Evolutionary conservation across 2,888 invertebrate species (phyloP).

Genomic region (Chrysolina oricalcia): DNA sequence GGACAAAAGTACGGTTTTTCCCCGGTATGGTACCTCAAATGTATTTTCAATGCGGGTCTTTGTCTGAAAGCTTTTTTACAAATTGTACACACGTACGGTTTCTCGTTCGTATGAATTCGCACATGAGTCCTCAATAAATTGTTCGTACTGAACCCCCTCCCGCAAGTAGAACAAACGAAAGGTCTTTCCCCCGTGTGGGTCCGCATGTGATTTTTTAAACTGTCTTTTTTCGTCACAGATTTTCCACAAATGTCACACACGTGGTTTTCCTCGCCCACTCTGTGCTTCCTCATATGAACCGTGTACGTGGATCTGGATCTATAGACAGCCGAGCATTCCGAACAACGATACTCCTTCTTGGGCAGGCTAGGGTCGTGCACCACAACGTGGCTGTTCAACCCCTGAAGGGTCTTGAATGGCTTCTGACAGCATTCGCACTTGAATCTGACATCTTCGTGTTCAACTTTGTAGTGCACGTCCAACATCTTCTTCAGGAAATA

Average conservation of each 20-base stretch:
- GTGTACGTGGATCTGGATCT: constrained; percentile 40
- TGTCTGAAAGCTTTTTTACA: constrained; percentile 50
- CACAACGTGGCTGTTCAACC: constrained; percentile 51
- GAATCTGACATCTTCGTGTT: constrained; percentile 56
- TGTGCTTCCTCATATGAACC: constrained; percentile 58
- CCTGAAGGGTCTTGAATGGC: constrained; percentile 56
- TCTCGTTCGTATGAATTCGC: constrained; percentile 53
- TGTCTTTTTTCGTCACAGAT: constrained; percentile 48
- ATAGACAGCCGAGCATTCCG: constrained; percentile 54
- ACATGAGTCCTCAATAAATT: constrained; percentile 55
- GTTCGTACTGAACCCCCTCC: constrained; percentile 59
- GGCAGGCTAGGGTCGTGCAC: constrained; percentile 56
- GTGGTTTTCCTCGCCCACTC: constrained; percentile 46
- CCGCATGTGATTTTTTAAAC: constrained; percentile 57
- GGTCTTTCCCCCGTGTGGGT: constrained; percentile 63
- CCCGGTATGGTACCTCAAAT: constrained; percentile 74
- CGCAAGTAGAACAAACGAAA: constrained; percentile 60
- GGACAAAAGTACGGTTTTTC: constrained; percentile 69
- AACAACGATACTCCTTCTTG: constrained; percentile 52
- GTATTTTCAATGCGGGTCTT: constrained; percentile 59
- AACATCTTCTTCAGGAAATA: constrained; percentile 53
- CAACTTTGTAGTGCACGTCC: constrained; percentile 54
- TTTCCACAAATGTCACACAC: constrained; percentile 62
- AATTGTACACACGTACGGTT: constrained; percentile 46
- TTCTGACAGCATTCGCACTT: constrained; percentile 57